phyloP scores from a whole-genome alignment of 2,113 vertebrate species.

The Etheostoma cragini region DNA sequence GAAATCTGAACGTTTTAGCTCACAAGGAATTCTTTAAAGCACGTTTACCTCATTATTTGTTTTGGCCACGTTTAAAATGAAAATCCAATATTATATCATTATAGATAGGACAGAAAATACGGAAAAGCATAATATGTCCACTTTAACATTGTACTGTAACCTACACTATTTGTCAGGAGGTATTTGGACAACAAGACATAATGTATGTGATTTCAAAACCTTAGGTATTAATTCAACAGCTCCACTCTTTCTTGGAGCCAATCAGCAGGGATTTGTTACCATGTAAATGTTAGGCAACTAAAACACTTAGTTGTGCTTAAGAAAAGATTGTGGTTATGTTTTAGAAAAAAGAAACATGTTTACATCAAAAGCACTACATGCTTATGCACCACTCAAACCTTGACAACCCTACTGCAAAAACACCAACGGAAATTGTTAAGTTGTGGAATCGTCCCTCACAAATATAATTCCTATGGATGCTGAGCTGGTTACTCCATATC shows the following conservation, averaged over 20 bases:
- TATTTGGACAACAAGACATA: not conserved
- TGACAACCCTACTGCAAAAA: not conserved
- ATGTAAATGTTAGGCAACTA: not conserved
- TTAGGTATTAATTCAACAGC: not conserved
- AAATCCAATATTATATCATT: too few relatives aligned
- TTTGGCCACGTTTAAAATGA: too few relatives aligned
- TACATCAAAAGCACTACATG: not conserved
- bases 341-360: not conserved
- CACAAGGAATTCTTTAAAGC: too few relatives aligned
- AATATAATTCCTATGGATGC: not conserved
- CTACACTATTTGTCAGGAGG: not conserved
- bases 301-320: not conserved
- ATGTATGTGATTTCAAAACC: not conserved
- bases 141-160: not conserved
- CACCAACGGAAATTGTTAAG: not conserved
- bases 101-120: too few relatives aligned
- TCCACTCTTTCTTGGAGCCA: not conserved
- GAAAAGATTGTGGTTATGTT: not conserved
- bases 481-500: not conserved
- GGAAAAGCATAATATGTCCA: too few relatives aligned
- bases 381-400: not conserved
- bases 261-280: not conserved
- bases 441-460: not conserved
- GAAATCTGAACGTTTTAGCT: too few relatives aligned
- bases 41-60: too few relatives aligned